Percentiles rank a stretch among this genome's conserved stretches.
phyloP scores from a whole-genome alignment of 35 echinoderm and acorn worm genomes.

The Ophiothrix spiculata region DNA sequence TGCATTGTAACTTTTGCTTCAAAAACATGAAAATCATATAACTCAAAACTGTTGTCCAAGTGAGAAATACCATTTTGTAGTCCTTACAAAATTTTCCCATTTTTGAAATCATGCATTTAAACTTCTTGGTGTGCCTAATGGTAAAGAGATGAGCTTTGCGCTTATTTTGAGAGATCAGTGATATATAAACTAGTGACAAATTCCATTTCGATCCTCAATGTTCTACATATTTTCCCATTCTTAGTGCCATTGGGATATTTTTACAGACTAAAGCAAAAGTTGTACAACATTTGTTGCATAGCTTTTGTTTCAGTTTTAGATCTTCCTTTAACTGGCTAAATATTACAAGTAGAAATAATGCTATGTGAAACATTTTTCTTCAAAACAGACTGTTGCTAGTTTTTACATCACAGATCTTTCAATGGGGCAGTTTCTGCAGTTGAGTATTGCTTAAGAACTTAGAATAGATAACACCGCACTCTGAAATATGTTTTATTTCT shows the following conservation, averaged over 20 bases:
- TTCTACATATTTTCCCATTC: too few species aligned
- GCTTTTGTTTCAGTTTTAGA: too few species aligned
- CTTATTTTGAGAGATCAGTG: too few species aligned
- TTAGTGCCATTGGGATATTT: not conserved
- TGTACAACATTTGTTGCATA: too few species aligned
- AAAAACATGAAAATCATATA: not conserved
- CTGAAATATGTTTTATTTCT: not conserved
- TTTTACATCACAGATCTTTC: too few species aligned
- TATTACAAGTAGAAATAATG: too few species aligned
- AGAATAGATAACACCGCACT: not conserved
- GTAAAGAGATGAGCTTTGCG: not conserved
- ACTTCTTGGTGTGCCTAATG: not conserved
- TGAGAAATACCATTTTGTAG: not conserved
- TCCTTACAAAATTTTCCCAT: not conserved
- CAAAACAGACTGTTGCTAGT: too few species aligned
- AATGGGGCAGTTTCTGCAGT: not conserved
- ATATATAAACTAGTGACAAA: too few species aligned
- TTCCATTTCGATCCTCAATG: too few species aligned
- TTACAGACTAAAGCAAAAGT: too few species aligned
- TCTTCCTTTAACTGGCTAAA: too few species aligned
- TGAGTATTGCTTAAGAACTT: not conserved
- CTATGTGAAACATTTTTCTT: too few species aligned
- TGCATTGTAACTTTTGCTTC: not conserved
- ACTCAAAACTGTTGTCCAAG: not conserved
- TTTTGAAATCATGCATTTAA: not conserved